phyloP scores from a whole-genome alignment of 2,113 vertebrate species.

The Oncorhynchus tshawytscha region DNA sequence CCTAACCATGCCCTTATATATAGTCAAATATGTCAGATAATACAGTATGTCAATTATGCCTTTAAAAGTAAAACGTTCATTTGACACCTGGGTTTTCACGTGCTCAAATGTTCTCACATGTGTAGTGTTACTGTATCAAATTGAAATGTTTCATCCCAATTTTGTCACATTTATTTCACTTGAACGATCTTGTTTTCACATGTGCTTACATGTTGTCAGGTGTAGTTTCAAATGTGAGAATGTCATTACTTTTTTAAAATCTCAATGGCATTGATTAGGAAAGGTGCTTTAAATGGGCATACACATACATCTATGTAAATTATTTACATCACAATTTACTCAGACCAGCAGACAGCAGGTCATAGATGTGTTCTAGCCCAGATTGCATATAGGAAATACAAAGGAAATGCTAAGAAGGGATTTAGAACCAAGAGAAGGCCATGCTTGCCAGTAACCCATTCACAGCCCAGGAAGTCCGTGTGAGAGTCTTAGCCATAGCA shows the following conservation, averaged over 20 bases:
- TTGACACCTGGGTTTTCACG: too few species aligned
- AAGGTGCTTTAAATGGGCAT: neutral
- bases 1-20: too few species aligned
- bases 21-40: too few species aligned
- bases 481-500: neutral
- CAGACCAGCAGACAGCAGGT: neutral
- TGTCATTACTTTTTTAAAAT: too few species aligned
- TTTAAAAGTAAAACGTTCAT: too few species aligned
- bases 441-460: constrained; percentile 15
- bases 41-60: too few species aligned
- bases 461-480: constrained; percentile 8
- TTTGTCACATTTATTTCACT: too few species aligned
- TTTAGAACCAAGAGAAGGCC: neutral
- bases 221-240: constrained; percentile 5
- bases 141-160: too few species aligned
- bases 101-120: too few species aligned
- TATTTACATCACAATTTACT: neutral
- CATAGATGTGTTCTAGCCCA: neutral
- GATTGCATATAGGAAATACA: neutral
- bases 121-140: too few species aligned
- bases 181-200: neutral
- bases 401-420: neutral
- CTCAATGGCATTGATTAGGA: too few species aligned
- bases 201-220: constrained; percentile 17
- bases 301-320: neutral